These are phyloP conservation scores for Sarotherodon lohbergeri DNA, from an alignment of 2,113 vertebrate genomes.

Conservation along the genomic window DNA sequence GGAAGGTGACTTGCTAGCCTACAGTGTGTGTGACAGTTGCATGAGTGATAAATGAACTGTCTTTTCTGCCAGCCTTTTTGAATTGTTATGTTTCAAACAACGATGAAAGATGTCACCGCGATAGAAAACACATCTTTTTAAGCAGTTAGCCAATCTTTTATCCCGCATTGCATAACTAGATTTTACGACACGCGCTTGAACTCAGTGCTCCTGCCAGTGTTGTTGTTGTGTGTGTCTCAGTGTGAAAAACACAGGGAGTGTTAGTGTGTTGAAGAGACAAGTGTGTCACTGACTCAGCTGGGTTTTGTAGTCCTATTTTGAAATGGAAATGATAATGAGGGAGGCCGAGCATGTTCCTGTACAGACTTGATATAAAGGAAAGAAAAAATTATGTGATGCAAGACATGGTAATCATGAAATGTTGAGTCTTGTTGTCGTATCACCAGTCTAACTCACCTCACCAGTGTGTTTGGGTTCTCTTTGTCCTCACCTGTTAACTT, in stretches of 20 bases:
- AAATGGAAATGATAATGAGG: slow-evolving; percentile 35
- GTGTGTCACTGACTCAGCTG: neutral
- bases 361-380: neutral
- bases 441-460: neutral
- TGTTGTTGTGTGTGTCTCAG: neutral
- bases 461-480: neutral
- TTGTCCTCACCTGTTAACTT: neutral
- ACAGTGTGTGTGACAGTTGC: neutral
- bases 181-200: neutral
- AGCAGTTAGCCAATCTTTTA: neutral
- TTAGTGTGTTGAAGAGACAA: slow-evolving; percentile 31
- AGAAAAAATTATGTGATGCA: slow-evolving; percentile 6
- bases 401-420: slow-evolving; percentile 21
- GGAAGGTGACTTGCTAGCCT: neutral
- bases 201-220: neutral
- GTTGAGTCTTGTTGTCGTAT: slow-evolving; percentile 39
- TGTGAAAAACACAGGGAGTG: neutral
- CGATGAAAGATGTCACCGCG: neutral
- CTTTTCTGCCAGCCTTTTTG: neutral
- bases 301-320: slow-evolving; percentile 30
- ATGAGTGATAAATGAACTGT: neutral
- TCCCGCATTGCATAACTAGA: neutral
- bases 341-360: slow-evolving; percentile 32
- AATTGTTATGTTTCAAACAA: neutral
- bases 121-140: neutral